Evolutionary conservation across 2,888 invertebrate genomes (phyloP).

Genomic region (Galerucella pusilla): DNA sequence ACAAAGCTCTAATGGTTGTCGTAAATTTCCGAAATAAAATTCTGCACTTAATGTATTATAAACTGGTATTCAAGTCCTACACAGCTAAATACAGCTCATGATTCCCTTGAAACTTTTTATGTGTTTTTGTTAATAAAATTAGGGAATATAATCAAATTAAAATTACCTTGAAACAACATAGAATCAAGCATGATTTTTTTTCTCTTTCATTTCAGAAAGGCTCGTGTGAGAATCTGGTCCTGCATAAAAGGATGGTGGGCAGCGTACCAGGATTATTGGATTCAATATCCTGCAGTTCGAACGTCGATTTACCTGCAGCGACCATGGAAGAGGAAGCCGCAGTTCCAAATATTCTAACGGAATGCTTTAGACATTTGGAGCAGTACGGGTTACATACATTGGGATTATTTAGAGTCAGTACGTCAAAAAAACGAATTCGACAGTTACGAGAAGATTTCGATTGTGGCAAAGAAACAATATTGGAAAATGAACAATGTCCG

Average conservation of each 20-base stretch:
- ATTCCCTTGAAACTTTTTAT: no score
- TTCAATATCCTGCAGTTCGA: constrained; percentile 63
- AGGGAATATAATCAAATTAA: no score
- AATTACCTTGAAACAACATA: neutral
- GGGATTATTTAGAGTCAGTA: constrained; percentile 92
- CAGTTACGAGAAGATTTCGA: constrained; percentile 95
- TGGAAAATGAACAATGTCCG: constrained; percentile 86
- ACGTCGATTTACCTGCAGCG: constrained; percentile 65
- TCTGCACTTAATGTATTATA: no score
- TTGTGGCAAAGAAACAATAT: constrained; percentile 76
- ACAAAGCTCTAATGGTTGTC: no score
- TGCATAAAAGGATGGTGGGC: constrained; percentile 67
- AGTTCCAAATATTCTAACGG: constrained; percentile 82
- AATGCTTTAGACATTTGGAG: constrained; percentile 86
- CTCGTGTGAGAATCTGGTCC: constrained; percentile 79
- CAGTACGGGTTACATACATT: constrained; percentile 83
- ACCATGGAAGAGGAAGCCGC: constrained; percentile 65
- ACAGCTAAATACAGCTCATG: no score
- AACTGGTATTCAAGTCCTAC: no score
- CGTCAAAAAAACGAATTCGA: constrained; percentile 91
- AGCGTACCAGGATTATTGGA: constrained; percentile 66
- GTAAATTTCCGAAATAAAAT: no score
- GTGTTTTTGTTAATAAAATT: no score
- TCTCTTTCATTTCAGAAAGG: constrained; percentile 72
- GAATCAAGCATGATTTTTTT: neutral